Percentiles rank a stretch among this genome's conserved stretches.
Evolutionary conservation across 2,113 vertebrate species (phyloP).

Genomic region (Thunnus thynnus): DNA sequence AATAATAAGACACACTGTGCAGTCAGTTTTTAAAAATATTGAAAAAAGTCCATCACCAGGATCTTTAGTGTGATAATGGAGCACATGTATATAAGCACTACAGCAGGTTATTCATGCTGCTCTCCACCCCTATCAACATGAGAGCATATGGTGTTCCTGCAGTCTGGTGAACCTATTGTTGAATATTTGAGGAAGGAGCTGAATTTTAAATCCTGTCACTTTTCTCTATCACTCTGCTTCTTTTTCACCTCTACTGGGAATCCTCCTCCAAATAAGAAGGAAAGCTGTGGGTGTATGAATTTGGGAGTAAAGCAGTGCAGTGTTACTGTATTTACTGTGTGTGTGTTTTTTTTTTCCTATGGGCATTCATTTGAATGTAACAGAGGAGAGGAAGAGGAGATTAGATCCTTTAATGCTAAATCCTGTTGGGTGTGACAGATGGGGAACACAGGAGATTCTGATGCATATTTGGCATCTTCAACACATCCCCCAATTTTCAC

Average conservation of each 20-base stretch:
- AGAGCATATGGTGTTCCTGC: conserved; percentile 9
- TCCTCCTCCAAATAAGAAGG: conserved; percentile 22
- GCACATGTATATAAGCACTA: background rate
- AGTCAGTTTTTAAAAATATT: background rate
- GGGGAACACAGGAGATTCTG: background rate
- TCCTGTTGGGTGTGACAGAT: background rate
- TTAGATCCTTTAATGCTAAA: conserved; percentile 6
- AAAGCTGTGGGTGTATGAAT: conserved; percentile 14
- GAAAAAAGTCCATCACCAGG: background rate
- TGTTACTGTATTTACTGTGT: background rate
- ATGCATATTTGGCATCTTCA: conserved; percentile 2
- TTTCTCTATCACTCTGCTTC: background rate
- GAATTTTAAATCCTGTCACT: conserved; percentile 8
- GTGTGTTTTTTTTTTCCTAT: background rate
- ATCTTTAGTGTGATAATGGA: background rate
- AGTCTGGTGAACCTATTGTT: conserved; percentile 2
- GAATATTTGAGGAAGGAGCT: conserved; percentile 15
- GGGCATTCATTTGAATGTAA: background rate
- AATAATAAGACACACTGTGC: background rate
- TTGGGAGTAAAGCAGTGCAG: background rate
- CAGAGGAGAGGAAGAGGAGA: conserved; percentile 13
- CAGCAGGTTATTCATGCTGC: background rate
- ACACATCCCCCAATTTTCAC: conserved; percentile 24
- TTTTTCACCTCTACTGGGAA: conserved; percentile 32
- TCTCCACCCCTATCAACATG: background rate